Conservation (phyloP, 23 tunicate genomes). For the Halocynthia aurantium region DNA sequence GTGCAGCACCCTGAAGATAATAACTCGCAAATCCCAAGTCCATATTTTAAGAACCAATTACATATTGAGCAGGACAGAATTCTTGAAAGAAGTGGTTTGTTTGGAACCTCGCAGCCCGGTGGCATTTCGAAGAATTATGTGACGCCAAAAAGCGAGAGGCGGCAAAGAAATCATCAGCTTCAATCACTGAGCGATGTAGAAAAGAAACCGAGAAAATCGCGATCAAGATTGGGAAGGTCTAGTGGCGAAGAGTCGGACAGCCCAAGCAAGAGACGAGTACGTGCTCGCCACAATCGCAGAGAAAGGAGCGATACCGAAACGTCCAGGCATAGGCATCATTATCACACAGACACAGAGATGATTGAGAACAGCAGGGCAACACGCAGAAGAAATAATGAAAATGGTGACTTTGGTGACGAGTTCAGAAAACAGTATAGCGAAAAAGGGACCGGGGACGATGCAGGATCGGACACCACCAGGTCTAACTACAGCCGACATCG, state of each 20-base stretch:
- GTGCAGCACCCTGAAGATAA: background rate
- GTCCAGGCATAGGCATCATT: conserved; percentile 22
- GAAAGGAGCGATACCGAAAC: conserved; percentile 32
- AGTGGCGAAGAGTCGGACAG: conserved; percentile 97
- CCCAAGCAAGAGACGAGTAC: conserved; percentile 70
- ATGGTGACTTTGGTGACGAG: conserved; percentile 4
- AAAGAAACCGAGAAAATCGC: conserved; percentile 42
- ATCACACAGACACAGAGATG: conserved; percentile 88
- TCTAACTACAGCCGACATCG: conserved; percentile 17
- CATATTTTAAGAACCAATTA: background rate
- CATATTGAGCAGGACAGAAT: background rate
- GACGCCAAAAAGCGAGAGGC: conserved; percentile 90
- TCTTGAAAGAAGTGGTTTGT: conserved; percentile 11
- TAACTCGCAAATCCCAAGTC: background rate
- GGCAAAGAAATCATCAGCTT: conserved; percentile 60
- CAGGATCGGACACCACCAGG: conserved; percentile 24
- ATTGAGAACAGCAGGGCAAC: background rate
- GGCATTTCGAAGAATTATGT: conserved; percentile 41
- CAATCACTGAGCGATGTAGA: conserved; percentile 85
- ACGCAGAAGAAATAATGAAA: background rate
- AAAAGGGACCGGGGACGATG: background rate
- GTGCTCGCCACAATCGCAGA: conserved; percentile 39
- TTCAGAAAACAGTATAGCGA: conserved; percentile 3
- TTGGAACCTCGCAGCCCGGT: conserved; percentile 3
- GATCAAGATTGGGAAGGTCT: conserved; percentile 73